Evolutionary conservation across 2,888 invertebrate genomes (phyloP).

Genomic region (Trachelus troglodyta): DNA sequence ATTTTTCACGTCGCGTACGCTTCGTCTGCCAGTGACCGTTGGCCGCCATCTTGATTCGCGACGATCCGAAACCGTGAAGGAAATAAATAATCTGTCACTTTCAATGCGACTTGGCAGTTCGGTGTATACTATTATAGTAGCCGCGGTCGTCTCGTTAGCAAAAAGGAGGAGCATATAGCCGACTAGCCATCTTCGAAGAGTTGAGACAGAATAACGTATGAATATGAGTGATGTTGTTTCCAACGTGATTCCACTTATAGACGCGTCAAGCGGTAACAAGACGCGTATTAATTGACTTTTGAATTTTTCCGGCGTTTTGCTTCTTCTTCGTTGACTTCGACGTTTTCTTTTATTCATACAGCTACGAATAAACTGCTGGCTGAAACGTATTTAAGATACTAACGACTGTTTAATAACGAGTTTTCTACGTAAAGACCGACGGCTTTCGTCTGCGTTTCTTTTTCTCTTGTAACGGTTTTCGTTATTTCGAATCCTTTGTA

Average conservation of each 20-base stretch:
- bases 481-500: neutral
- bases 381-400: neutral
- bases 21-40: neutral
- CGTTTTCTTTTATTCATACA: neutral
- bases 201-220: constrained; percentile 52
- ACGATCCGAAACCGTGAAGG: neutral
- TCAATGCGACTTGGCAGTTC: constrained; percentile 36
- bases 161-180: constrained; percentile 38
- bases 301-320: constrained; percentile 43
- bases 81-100: constrained; percentile 3
- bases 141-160: constrained; percentile 52
- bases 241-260: constrained; percentile 61
- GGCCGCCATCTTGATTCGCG: neutral
- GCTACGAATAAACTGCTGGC: neutral
- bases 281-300: constrained; percentile 64
- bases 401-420: constrained; percentile 3
- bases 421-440: neutral
- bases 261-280: constrained; percentile 57
- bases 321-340: constrained; percentile 9
- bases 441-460: neutral
- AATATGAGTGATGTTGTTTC: constrained; percentile 59
- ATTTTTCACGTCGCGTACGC: neutral
- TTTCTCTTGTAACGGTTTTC: neutral
- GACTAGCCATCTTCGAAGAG: constrained; percentile 22
- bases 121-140: constrained; percentile 44